A percentile compares a stretch with the other conserved stretches of the same genome.
Conservation (phyloP, 2,797 vertebrate species). For the Centropyge bicolor region DNA sequence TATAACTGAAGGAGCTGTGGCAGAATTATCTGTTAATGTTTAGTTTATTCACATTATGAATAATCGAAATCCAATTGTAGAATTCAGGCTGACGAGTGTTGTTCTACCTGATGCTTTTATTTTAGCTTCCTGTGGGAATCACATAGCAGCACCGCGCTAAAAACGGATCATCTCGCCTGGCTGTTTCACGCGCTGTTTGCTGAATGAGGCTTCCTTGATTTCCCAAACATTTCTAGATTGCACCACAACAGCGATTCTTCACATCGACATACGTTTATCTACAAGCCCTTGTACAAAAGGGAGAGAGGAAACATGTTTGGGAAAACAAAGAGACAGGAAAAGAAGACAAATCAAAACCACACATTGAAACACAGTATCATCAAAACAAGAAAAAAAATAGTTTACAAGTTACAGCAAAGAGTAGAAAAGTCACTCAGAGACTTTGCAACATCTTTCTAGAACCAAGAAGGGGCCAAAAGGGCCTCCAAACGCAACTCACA, state of each 20-base stretch:
- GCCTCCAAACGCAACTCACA: constrained; percentile 55
- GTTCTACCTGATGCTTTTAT: constrained; percentile 15
- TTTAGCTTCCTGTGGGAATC: constrained; percentile 48
- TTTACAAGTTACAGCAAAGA: constrained; percentile 70
- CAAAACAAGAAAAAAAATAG: constrained; percentile 52
- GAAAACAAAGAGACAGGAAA: constrained; percentile 72
- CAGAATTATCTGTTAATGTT: constrained; percentile 26
- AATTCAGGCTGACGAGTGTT: constrained; percentile 24
- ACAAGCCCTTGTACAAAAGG: constrained; percentile 76
- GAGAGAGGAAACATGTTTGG: constrained; percentile 71
- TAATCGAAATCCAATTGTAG: constrained; percentile 43
- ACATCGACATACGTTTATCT: constrained; percentile 61
- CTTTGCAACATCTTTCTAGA: constrained; percentile 55
- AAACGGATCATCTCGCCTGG: constrained; percentile 80
- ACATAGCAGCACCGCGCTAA: constrained; percentile 66
- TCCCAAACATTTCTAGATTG: constrained; percentile 78
- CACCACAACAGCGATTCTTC: constrained; percentile 66
- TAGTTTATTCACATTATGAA: constrained; percentile 28
- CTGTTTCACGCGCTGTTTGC: constrained; percentile 70
- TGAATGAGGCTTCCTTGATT: constrained; percentile 75
- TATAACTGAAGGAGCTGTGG: constrained; percentile 56
- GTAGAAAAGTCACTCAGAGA: constrained; percentile 72
- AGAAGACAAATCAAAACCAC: constrained; percentile 38
- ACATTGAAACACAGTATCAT: constrained; percentile 68
- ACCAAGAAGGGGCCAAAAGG: constrained; percentile 55